Evolutionary conservation across 1,140 invertebrate genomes (phyloP).

Genomic region (Penaeus vannamei): DNA sequence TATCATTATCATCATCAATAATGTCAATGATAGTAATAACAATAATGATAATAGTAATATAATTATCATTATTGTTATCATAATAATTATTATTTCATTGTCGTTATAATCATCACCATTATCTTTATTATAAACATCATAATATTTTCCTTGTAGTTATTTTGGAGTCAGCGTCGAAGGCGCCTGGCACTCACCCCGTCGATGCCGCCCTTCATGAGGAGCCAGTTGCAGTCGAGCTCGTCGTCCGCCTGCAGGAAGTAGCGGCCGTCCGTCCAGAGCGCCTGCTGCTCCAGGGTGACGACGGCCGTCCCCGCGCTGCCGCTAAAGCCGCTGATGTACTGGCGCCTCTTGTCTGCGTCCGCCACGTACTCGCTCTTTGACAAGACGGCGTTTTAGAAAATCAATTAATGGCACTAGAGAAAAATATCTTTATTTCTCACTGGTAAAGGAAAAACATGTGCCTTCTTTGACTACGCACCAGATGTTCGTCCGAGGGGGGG

Average conservation of each 20-base stretch:
- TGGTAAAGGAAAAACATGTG: too few relatives aligned
- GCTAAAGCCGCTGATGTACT: constrained; percentile 89
- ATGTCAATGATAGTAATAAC: too few relatives aligned
- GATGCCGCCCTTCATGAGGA: constrained; percentile 77
- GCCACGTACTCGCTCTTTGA: constrained; percentile 79
- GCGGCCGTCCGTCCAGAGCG: constrained; percentile 95
- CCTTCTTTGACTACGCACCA: constrained; percentile 73
- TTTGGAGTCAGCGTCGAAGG: not conserved
- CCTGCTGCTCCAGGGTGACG: constrained; percentile 78
- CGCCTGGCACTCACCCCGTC: constrained; percentile 36
- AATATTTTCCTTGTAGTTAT: not conserved
- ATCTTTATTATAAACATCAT: too few relatives aligned
- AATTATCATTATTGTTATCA: too few relatives aligned
- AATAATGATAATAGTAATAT: too few relatives aligned
- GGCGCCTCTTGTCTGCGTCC: constrained; percentile 82
- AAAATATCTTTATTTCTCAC: too few relatives aligned
- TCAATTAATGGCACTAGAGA: not conserved
- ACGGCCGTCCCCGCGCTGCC: constrained; percentile 87
- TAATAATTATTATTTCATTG: too few relatives aligned
- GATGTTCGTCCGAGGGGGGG: constrained; percentile 84
- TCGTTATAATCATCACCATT: too few relatives aligned
- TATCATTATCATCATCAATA: too few relatives aligned
- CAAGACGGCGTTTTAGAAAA: not conserved
- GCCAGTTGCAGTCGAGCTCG: constrained; percentile 81
- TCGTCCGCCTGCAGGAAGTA: constrained; percentile 89